Conservation (phyloP, 2,797 vertebrate species). For the Harpagifer antarcticus region DNA sequence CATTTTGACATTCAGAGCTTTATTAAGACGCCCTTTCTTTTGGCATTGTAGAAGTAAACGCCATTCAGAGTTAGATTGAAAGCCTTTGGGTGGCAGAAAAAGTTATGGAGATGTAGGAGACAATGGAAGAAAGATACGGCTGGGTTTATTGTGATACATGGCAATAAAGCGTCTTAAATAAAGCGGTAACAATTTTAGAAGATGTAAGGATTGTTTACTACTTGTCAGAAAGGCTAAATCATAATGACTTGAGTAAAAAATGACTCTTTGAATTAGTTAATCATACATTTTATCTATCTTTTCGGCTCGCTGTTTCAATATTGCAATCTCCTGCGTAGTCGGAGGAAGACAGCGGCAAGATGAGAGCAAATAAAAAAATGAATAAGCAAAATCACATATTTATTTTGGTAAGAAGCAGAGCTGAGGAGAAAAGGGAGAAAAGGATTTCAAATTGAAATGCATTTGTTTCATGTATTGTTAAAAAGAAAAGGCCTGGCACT, state of each 20-base stretch:
- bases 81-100: constrained; percentile 22
- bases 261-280: background rate
- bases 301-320: constrained; percentile 25
- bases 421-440: constrained; percentile 37
- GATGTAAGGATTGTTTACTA: constrained; percentile 31
- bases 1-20: constrained; percentile 70
- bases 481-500: constrained; percentile 2
- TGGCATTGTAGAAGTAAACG: constrained; percentile 65
- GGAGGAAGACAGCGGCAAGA: constrained; percentile 29
- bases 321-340: constrained; percentile 14
- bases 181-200: constrained; percentile 25
- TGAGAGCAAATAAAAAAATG: constrained; percentile 48
- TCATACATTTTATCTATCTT: background rate
- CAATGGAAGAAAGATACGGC: constrained; percentile 35
- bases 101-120: constrained; percentile 31
- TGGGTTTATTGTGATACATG: constrained; percentile 30
- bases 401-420: constrained; percentile 41
- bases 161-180: constrained; percentile 14
- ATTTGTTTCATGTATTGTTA: constrained; percentile 37
- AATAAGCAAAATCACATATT: constrained; percentile 39
- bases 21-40: constrained; percentile 74
- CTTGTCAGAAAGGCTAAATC: background rate
- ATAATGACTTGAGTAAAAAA: constrained; percentile 29
- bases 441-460: constrained; percentile 46
- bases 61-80: constrained; percentile 54